phyloP scores from a whole-genome alignment of 2,113 vertebrate genomes.

The Tenebrosternarchus preto region DNA sequence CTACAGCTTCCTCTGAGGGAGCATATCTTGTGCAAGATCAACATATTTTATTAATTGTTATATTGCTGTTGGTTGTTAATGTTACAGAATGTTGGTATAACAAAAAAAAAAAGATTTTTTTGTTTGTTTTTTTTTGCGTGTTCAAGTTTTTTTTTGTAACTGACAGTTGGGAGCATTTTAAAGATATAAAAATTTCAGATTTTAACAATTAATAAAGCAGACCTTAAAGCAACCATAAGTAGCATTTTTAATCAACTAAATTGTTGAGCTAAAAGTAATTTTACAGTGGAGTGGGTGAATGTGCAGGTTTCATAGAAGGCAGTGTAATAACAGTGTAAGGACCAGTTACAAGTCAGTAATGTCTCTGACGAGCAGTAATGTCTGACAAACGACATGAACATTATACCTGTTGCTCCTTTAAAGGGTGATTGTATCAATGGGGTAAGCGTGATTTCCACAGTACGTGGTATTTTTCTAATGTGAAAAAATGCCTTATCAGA shows the following conservation, averaged over 20 bases:
- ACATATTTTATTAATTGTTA: not conserved
- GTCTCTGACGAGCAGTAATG: not conserved
- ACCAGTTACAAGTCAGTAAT: constrained; percentile 15
- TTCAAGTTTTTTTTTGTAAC: not conserved
- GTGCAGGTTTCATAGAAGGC: not conserved
- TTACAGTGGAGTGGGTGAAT: not conserved
- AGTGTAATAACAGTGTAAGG: constrained; percentile 6
- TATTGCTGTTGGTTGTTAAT: not conserved
- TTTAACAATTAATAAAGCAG: not conserved
- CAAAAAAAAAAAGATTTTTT: not conserved
- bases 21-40: not conserved
- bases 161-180: not conserved
- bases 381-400: not conserved
- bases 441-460: not conserved
- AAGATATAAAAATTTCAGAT: not conserved
- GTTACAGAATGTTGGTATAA: not conserved
- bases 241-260: constrained; percentile 16
- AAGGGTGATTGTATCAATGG: not conserved
- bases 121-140: not conserved
- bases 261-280: not conserved
- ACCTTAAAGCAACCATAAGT: constrained; percentile 23
- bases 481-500: constrained; percentile 39
- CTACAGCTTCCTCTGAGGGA: not conserved
- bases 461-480: constrained; percentile 39
- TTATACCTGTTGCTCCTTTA: constrained; percentile 17